These are phyloP conservation scores for Corapipo altera DNA, from an alignment of 2,113 vertebrate genomes.

Conservation along the genomic window DNA sequence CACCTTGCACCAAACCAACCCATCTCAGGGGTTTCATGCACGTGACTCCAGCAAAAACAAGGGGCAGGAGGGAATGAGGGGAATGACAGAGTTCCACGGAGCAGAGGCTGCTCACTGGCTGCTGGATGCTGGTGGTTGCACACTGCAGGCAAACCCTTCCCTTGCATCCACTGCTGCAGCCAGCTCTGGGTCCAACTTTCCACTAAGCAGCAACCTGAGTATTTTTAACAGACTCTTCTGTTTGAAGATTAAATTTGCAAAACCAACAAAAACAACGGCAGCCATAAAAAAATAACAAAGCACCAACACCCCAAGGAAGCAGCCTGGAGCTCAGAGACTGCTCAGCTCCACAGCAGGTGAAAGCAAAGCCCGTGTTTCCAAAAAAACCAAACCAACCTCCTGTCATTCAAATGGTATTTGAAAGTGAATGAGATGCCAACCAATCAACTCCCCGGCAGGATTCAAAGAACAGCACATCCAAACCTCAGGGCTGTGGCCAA, in stretches of 20 bases:
- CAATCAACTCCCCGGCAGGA: constrained; percentile 13
- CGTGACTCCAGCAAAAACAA: accelerated
- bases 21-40: accelerated
- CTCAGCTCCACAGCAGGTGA: constrained; percentile 32
- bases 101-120: background rate
- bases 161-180: background rate
- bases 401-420: constrained; percentile 22
- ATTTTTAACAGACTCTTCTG: background rate
- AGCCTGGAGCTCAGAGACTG: background rate
- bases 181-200: background rate
- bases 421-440: constrained; percentile 61
- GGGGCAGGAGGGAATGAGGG: background rate
- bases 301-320: background rate
- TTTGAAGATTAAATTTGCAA: background rate
- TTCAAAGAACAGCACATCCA: constrained; percentile 49
- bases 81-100: background rate
- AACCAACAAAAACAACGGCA: background rate
- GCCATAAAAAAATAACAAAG: background rate
- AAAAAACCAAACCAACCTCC: background rate
- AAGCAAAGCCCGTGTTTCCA: constrained; percentile 7
- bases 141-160: background rate
- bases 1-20: background rate
- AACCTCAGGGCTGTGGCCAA: constrained; percentile 50
- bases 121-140: background rate
- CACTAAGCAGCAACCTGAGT: background rate